Evolutionary conservation across 2,888 invertebrate species (phyloP).

Genomic region (Pherbina coryleti): DNA sequence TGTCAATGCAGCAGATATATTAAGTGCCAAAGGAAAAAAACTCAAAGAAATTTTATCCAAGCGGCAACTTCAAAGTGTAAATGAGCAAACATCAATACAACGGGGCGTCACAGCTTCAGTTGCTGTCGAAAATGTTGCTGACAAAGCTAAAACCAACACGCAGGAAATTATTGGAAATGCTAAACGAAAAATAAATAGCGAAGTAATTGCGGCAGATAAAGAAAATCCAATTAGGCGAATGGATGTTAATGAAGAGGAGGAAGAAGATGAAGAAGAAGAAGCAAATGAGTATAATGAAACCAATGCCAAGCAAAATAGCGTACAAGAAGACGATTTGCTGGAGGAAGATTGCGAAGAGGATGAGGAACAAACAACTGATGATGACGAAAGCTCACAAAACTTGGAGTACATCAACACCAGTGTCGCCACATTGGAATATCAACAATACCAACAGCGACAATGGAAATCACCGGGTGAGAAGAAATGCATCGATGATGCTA

Average conservation of each 20-base stretch:
- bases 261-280: constrained; percentile 8
- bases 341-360: too few species aligned
- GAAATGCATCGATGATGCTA: constrained; percentile 44
- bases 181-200: constrained; percentile 14
- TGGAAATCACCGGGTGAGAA: constrained; percentile 54
- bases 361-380: neutral
- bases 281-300: neutral
- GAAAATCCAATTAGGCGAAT: constrained; percentile 24
- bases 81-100: constrained; percentile 45
- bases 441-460: neutral
- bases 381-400: neutral
- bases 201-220: constrained; percentile 28
- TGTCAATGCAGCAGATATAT: constrained; percentile 50
- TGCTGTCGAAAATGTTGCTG: constrained; percentile 7
- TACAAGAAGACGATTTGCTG: too few species aligned
- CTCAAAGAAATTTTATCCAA: constrained; percentile 8
- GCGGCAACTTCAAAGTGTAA: constrained; percentile 46
- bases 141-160: neutral
- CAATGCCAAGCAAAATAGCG: neutral
- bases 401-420: neutral
- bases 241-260: constrained; percentile 35
- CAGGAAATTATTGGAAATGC: constrained; percentile 5
- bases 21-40: constrained; percentile 30
- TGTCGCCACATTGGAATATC: neutral
- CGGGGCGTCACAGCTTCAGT: constrained; percentile 35